Evolutionary conservation across 2,113 vertebrate species (phyloP), one percentile per base, ranked within the genome.

Genomic region (Crotophaga sulcirostris): DNA sequence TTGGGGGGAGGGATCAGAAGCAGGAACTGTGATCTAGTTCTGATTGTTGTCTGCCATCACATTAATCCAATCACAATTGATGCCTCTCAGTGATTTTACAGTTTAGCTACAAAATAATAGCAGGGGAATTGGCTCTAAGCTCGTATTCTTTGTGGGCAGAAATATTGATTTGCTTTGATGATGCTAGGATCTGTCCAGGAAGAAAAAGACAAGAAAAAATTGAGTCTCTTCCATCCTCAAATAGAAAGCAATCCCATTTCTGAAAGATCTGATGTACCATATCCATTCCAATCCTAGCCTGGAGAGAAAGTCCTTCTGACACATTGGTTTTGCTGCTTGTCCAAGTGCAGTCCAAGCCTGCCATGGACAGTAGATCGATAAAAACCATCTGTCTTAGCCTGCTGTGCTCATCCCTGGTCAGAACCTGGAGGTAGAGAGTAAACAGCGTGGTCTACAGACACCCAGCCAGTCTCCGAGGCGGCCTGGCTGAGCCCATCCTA

Each of bases 51-150:
- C 66, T 84, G 69, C 58, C 66, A 72, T 82, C 92, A 76, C 44
- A 38, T 82, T 87, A 84, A 79, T 94, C 89, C 84, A 91, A n/a
- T 66, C 74, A 69, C 33, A 74, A 89, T 3, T 68, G 87, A 72
- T 87, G 73, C 73, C 74, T 73, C 69, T 86, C 3, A 1, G 66
- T 68, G 73, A 60, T 69, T 82, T 82, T 89, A 60, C 44, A 60
- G 79, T 75, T 92, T 75, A 82, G 78, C 81, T 84, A 68, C 94
- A 75, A 93, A 89, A 84, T 63, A 74, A 8, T 77, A 89, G 55
- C 52, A 58, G 52, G 59, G 76, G 68, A 91, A 87, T 86, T 95
- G 76, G 76, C 51, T 95, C 67, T 66, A 83, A 90, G 78, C 62
- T 93, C n/a, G 73, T 88, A 73, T 49, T 87, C 70, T 86, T 63